These are phyloP conservation scores for Punctoribates punctum DNA, from an alignment of 2,888 invertebrate genomes.

Conservation along the genomic window DNA sequence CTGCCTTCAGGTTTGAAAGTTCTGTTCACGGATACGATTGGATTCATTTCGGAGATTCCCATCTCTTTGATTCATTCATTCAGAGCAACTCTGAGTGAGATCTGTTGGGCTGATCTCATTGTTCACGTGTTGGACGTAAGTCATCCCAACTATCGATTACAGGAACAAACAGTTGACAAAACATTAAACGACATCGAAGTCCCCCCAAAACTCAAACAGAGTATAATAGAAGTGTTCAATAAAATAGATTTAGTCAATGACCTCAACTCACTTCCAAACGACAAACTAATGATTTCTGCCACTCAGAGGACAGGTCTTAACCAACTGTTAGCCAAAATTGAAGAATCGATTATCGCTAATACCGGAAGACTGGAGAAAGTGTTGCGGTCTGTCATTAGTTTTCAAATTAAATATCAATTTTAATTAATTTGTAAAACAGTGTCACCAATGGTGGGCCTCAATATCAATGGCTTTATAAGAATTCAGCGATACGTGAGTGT, in stretches of 20 bases:
- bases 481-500: constrained; percentile 61
- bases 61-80: constrained; percentile 73
- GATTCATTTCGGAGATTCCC: constrained; percentile 80
- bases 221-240: constrained; percentile 69
- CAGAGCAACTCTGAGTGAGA: constrained; percentile 74
- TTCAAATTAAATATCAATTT: neutral
- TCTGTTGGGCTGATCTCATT: constrained; percentile 69
- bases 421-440: constrained; percentile 9
- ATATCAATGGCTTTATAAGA: constrained; percentile 63
- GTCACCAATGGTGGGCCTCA: constrained; percentile 47
- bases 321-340: constrained; percentile 55
- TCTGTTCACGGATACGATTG: constrained; percentile 76
- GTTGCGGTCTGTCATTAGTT: constrained; percentile 36
- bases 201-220: constrained; percentile 55
- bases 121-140: constrained; percentile 74
- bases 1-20: constrained; percentile 58
- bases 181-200: constrained; percentile 62
- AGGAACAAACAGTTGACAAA: constrained; percentile 65
- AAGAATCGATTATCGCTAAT: constrained; percentile 58
- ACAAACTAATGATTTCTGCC: constrained; percentile 56
- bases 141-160: constrained; percentile 66
- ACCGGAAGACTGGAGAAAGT: constrained; percentile 54
- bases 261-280: too few species aligned
- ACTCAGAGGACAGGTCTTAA: constrained; percentile 57
- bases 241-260: constrained; percentile 62